A percentile compares a stretch with the other conserved stretches of the same genome.
Evolutionary conservation across 2,888 invertebrate species (phyloP).

Genomic region (Tenthredo mesomela): DNA sequence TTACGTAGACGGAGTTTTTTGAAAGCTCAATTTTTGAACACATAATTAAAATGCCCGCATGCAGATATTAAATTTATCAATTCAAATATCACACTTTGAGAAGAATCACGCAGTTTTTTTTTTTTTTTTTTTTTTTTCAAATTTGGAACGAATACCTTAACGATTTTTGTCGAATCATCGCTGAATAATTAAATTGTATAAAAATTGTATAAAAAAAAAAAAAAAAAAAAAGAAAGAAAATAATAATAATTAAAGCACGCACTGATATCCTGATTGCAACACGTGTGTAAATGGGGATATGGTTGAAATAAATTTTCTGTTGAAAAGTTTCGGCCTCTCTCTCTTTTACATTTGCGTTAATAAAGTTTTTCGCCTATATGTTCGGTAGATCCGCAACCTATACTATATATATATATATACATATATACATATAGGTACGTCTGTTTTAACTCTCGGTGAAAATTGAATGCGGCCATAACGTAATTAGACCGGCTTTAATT

Average conservation of each 20-base stretch:
- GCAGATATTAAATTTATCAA: no score
- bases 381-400: not conserved
- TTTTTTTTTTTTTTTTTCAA: no score
- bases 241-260: not conserved
- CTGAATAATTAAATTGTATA: no score
- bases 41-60: no score
- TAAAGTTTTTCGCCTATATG: not conserved
- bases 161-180: no score
- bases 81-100: no score
- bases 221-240: not conserved
- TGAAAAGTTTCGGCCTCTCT: not conserved
- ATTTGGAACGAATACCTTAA: no score
- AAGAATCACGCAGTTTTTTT: no score
- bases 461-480: conserved; percentile 33
- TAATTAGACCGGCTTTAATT: conserved; percentile 26
- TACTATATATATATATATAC: not conserved
- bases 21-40: no score
- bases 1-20: no score
- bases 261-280: not conserved
- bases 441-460: not conserved
- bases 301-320: not conserved
- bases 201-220: not conserved
- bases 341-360: not conserved
- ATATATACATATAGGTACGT: not conserved
- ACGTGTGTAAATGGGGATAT: not conserved